phyloP scores from a whole-genome alignment of 2,797 vertebrate species.

The Myotis vivesi region DNA sequence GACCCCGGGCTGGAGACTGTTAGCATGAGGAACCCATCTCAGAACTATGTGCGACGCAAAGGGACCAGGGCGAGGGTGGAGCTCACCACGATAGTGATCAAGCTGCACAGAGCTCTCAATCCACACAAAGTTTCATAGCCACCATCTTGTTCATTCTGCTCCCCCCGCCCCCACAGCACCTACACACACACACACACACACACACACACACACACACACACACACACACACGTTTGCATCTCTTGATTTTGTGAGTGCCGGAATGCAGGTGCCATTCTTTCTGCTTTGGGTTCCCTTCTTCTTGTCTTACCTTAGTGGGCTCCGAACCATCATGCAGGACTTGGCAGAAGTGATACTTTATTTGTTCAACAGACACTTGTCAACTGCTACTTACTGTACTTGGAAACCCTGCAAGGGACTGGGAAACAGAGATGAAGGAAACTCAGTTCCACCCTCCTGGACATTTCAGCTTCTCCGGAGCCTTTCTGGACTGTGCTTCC shows the following conservation, averaged over 20 bases:
- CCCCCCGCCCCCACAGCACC: neutral
- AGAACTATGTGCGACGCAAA: neutral
- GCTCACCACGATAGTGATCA: accelerated
- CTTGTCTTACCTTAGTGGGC: neutral
- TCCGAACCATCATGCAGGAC: neutral
- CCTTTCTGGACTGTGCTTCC: neutral
- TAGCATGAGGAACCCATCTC: neutral
- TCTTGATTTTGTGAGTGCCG: neutral
- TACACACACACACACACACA: too few species aligned
- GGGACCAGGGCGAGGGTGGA: neutral
- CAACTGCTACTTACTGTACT: neutral
- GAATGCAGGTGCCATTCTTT: neutral
- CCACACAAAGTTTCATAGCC: neutral
- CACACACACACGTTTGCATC: neutral
- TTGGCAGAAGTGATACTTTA: neutral
- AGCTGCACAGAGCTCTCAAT: too few species aligned
- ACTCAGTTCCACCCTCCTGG: neutral
- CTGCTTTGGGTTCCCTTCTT: neutral
- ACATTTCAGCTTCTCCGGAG: neutral
- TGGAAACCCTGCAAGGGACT: neutral
- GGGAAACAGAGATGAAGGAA: neutral
- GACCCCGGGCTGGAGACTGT: neutral
- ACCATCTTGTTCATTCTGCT: neutral
- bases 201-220: too few species aligned
- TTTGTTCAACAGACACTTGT: neutral